These are phyloP conservation scores for Meliscaeva auricollis DNA, from an alignment of 2,888 invertebrate species.

Conservation along the genomic window DNA sequence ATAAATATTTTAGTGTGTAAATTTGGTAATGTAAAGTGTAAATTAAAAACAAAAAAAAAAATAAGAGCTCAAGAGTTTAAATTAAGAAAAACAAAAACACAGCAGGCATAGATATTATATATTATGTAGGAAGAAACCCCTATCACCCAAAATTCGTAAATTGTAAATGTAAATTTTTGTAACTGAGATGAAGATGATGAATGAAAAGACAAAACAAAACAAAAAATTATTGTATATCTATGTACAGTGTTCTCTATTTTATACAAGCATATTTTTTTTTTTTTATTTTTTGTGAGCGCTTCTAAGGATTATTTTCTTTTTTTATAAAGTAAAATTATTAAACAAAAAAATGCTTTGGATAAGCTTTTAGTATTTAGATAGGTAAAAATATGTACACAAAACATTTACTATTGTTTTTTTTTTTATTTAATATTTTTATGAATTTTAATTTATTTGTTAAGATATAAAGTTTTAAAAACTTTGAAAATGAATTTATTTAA, in stretches of 20 bases:
- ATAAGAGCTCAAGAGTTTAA: slow-evolving; percentile 61
- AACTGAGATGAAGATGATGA: slow-evolving; percentile 30
- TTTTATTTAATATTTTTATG: not conserved
- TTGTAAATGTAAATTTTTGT: slow-evolving; percentile 59
- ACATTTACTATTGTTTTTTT: not conserved
- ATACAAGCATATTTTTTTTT: slow-evolving; percentile 37
- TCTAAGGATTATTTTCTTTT: slow-evolving; percentile 19
- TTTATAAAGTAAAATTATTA: slow-evolving; percentile 8
- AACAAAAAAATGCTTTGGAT: slow-evolving; percentile 46
- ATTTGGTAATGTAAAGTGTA: slow-evolving; percentile 67
- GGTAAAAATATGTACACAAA: slow-evolving; percentile 32
- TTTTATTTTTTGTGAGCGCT: slow-evolving; percentile 45
- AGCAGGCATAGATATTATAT: slow-evolving; percentile 5
- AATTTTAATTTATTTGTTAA: not conserved
- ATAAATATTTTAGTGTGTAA: slow-evolving; percentile 56
- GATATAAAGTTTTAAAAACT: not conserved
- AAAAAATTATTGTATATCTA: slow-evolving; percentile 50
- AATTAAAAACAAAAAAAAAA: slow-evolving; percentile 36
- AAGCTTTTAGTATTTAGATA: slow-evolving; percentile 50
- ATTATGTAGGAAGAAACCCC: slow-evolving; percentile 1
- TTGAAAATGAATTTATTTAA: slow-evolving; percentile 11
- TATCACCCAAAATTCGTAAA: slow-evolving; percentile 10
- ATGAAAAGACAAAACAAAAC: slow-evolving; percentile 21
- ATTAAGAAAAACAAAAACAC: slow-evolving; percentile 9
- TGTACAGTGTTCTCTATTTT: slow-evolving; percentile 73